These are phyloP conservation scores for Lateolabrax maculatus DNA, from an alignment of 2,797 vertebrate species.

Conservation along the genomic window DNA sequence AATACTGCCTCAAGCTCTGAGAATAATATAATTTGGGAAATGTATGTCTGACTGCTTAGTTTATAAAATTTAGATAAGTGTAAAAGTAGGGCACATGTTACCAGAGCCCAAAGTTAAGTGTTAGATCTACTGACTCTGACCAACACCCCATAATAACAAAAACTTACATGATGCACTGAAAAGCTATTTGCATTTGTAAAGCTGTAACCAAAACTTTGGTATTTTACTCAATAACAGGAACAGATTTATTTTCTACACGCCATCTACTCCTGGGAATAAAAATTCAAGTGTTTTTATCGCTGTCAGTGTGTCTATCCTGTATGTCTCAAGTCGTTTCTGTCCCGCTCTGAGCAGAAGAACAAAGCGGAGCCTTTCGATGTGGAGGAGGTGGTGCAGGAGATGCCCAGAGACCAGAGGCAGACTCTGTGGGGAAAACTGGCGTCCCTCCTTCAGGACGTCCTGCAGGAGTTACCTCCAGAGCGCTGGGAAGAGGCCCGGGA, in stretches of 20 bases:
- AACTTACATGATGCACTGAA: no score
- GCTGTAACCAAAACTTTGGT: background rate
- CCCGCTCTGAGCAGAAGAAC: slow-evolving; percentile 84
- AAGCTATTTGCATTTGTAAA: background rate
- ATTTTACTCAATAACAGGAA: background rate
- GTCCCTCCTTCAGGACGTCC: slow-evolving; percentile 81
- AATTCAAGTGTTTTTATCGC: background rate
- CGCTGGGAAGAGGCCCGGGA: slow-evolving; percentile 80
- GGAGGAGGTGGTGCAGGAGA: slow-evolving; percentile 92
- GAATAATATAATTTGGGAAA: background rate
- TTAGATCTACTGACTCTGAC: no score
- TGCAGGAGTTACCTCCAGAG: slow-evolving; percentile 88
- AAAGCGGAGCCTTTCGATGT: slow-evolving; percentile 88
- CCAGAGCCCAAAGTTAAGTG: background rate
- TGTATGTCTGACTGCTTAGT: background rate
- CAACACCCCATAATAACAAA: background rate
- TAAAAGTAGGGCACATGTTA: no score
- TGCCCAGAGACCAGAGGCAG: slow-evolving; percentile 90
- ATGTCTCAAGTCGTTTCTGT: background rate
- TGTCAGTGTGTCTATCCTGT: background rate
- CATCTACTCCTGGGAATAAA: background rate
- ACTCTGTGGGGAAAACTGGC: slow-evolving; percentile 88
- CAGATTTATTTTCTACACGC: background rate
- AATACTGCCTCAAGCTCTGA: background rate
- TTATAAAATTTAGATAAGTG: background rate